Percentiles rank a stretch among this genome's conserved stretches.
Conservation (phyloP, 2,888 invertebrate species). For the Eurytoma adleriae region DNA sequence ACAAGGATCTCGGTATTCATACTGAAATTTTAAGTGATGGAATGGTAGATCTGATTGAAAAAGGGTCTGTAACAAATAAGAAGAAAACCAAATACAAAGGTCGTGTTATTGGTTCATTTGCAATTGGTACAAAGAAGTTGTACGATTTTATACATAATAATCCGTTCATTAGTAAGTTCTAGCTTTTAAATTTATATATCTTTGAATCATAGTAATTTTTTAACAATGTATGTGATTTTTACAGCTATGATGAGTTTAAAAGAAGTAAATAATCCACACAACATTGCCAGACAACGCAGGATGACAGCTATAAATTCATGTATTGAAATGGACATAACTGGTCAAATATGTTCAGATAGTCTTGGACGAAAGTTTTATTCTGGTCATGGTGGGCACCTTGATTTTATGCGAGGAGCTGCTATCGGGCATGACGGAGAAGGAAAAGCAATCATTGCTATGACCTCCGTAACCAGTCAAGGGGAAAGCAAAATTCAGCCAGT, state of each 20-base stretch:
- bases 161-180: conserved; percentile 78
- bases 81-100: conserved; percentile 79
- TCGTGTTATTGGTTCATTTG: conserved; percentile 80
- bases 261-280: conserved; percentile 78
- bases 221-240: conserved; percentile 22
- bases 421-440: conserved; percentile 90
- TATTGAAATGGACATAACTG: conserved; percentile 82
- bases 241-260: conserved; percentile 78
- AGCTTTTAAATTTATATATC: not conserved
- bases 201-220: too few relatives aligned
- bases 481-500: conserved; percentile 90
- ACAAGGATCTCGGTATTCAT: conserved; percentile 82
- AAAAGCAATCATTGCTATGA: conserved; percentile 94
- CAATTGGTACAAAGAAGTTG: conserved; percentile 79
- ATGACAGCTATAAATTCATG: conserved; percentile 83
- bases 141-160: conserved; percentile 83
- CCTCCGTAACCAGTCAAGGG: conserved; percentile 87
- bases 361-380: conserved; percentile 83
- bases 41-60: conserved; percentile 79
- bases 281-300: conserved; percentile 80
- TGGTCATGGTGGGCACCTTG: conserved; percentile 96
- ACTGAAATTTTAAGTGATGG: conserved; percentile 82
- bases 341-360: conserved; percentile 81
- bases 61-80: conserved; percentile 80
- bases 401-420: conserved; percentile 94